These are phyloP conservation scores for Orthonevra nobilis DNA, from an alignment of 2,888 invertebrate genomes.

Conservation along the genomic window DNA sequence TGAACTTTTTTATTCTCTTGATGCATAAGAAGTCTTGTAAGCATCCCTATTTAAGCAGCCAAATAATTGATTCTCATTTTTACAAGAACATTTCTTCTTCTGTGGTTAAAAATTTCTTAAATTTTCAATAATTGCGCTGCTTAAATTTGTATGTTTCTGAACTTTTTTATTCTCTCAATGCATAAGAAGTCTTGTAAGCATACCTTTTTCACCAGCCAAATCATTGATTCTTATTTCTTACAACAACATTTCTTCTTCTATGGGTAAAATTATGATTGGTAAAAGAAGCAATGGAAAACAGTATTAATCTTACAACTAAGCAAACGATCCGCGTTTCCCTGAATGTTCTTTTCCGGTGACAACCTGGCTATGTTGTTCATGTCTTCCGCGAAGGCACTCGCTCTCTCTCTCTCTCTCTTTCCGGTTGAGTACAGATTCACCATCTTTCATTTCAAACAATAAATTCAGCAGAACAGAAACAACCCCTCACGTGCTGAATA, in stretches of 20 bases:
- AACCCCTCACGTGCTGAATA: constrained; percentile 60
- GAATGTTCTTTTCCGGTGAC: no score
- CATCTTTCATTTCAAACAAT: constrained; percentile 21
- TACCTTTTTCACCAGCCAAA: neutral
- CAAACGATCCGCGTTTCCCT: no score
- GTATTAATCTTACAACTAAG: no score
- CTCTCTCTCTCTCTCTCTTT: constrained; percentile 14
- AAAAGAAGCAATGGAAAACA: no score
- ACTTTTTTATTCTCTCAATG: neutral
- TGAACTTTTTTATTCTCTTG: neutral
- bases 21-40: constrained; percentile 9
- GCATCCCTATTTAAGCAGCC: neutral
- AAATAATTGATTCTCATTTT: no score
- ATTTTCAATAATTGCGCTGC: neutral
- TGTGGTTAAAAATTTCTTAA: no score
- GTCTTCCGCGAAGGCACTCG: no score
- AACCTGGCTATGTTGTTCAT: no score
- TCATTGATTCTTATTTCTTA: no score
- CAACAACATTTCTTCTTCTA: no score
- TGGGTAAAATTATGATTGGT: no score
- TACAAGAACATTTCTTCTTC: no score
- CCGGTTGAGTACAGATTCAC: constrained; percentile 6
- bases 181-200: constrained; percentile 22
- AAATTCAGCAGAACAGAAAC: constrained; percentile 48
- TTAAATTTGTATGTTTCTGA: neutral